Base-by-base conservation (phyloP, 2,888 invertebrate genomes). In the Tenthredo notha region DNA sequence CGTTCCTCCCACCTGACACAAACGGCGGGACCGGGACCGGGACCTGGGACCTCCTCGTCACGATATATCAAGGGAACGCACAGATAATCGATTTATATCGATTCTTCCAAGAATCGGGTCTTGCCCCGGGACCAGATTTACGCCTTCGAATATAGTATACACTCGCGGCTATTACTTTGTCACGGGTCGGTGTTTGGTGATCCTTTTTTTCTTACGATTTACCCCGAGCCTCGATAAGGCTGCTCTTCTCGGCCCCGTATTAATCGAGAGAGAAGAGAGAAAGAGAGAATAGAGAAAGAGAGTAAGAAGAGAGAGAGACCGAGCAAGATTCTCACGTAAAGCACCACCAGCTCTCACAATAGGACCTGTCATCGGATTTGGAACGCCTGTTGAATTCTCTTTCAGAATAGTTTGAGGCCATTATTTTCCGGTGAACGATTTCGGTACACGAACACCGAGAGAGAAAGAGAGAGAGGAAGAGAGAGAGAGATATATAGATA, bases 81-180 rank as follows among this genome's bases (percentile, higher is more conserved):
- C 85, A 87, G 87, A 89, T 89, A 89, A 89, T 89, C 88, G 88
- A 89, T 89, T 88, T 88, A 87, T 87, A 89, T 88, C 87, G 86
- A 87, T 84, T 88, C 86, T 85, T 86, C 86, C 83, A 33, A 78
- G 78, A 65, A 75, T 21, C 78, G 33, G 37, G 61, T 58, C 65
- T 75, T 40, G 84, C 61, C 75, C 65, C 84, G 84, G 61, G 84
- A 25, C 54, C 40, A 61, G 74, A 84, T 70, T 75, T 43, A 74
- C 74, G 58, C 84, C 29, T 84, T 54, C n/a, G 29, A 70, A 70
- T 83, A 72, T 50, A 25, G 21, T 7, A 78, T 47, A n/a, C 37
- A 40, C 80, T 70, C 54, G 67, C 67, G 29, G 65, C 85, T 82
- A 82, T 85, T 80, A 85, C 77, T 85, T 85, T 85, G 65, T 85